Base-by-base conservation (phyloP, 2,113 vertebrate genomes). In the Cochlearius cochlearius region DNA sequence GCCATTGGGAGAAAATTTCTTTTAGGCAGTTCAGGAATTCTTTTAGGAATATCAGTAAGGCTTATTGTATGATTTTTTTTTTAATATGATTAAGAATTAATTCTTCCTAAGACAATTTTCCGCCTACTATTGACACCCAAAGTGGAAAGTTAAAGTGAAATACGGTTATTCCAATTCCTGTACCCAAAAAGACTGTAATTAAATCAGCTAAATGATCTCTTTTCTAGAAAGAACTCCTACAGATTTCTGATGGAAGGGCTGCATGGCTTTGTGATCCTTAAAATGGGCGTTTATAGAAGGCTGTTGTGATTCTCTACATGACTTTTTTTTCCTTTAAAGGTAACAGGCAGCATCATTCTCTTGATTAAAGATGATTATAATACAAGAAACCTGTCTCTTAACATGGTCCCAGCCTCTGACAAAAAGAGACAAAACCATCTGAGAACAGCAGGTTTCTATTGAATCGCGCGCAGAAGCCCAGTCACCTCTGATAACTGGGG, bases 361-460 rank as follows among this genome's bases (percentile, higher is more conserved):
- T 43, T 47, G 34, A 32, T 62, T 55, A 55, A 83, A 66, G 11
- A 17, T 7, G 3, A 18, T 52, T 53, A 6, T 12, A n/a, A 13
- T 12, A 34, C 17, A 86, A 78, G 21, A 85, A 91, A 71, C 8
- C 13, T 22, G 8, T 30, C n/a, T 75, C 41, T 38, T 47, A 34
- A 30, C 12, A 11, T 11, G 19, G 5, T 21, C 38, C 6, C 55
- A 64, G 25, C 16, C 5, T 47, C 47, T 85, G 50, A 43, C 12
- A 76, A 2, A 36, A 36, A n/a, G 45, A 74, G 39, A 34, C 3
- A 16, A 32, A 69, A 21, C 18, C 10, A 17, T 47, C 47, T 18
- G 52, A 72, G n/a, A 13, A 55, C 7, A 12, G 8, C 4, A 1
- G 0, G 0, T 62, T 58, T 38, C 63, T 84, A 0, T 2, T 22